Conservation (phyloP, 2,888 invertebrate species). For the Cerceris ruficornis region DNA sequence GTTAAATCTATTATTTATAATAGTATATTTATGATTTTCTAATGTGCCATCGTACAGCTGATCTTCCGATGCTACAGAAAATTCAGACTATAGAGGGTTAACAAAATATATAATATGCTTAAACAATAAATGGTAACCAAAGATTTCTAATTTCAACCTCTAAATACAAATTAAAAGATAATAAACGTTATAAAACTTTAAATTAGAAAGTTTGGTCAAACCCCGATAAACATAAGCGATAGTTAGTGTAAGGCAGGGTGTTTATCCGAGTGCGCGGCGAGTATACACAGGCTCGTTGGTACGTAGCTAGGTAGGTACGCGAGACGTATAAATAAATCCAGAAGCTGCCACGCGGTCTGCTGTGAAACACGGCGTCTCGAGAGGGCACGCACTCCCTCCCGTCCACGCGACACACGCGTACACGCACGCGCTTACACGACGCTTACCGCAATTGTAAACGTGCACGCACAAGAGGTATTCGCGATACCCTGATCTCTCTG, state of each 20-base stretch:
- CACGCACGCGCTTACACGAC: conserved; percentile 25
- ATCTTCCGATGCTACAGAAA: too few relatives aligned
- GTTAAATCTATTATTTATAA: too few relatives aligned
- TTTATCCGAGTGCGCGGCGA: conserved; percentile 46
- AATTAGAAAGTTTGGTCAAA: not conserved
- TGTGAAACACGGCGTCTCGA: conserved; percentile 70
- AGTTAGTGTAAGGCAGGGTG: conserved; percentile 35
- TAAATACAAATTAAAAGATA: too few relatives aligned
- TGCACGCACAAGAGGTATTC: not conserved
- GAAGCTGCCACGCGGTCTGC: conserved; percentile 81
- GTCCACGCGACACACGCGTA: conserved; percentile 27
- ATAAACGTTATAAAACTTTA: not conserved
- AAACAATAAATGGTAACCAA: too few relatives aligned
- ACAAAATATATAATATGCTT: too few relatives aligned
- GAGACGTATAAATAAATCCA: conserved; percentile 78
- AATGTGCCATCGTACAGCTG: too few relatives aligned
- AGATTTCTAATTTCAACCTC: too few relatives aligned
- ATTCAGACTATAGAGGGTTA: too few relatives aligned
- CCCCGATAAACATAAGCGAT: conserved; percentile 42
- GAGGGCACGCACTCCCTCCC: conserved; percentile 51
- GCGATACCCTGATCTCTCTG: conserved; percentile 40
- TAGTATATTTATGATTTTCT: too few relatives aligned
- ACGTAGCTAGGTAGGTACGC: conserved; percentile 43
- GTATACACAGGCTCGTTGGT: conserved; percentile 32
- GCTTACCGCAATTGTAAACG: not conserved